Percentiles rank a stretch among this genome's conserved stretches.
Conservation (phyloP, 2,797 vertebrate species). For the Eulemur rubriventer region DNA sequence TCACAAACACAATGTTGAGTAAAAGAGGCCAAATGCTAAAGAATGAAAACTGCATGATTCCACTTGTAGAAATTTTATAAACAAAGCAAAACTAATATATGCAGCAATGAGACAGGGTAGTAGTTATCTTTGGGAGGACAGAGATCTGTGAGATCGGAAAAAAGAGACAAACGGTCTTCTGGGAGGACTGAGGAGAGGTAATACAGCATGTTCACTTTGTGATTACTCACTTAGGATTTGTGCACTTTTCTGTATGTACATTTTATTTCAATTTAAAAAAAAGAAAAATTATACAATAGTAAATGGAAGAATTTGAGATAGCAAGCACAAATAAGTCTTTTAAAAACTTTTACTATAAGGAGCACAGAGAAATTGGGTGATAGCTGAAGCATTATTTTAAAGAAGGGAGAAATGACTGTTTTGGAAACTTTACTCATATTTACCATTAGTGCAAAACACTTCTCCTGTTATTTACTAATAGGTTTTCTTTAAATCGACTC, state of each 20-base stretch:
- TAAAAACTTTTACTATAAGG: background rate
- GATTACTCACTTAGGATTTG: background rate
- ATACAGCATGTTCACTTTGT: background rate
- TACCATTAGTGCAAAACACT: background rate
- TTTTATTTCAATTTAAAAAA: background rate
- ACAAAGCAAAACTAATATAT: background rate
- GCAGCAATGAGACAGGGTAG: background rate
- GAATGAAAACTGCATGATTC: background rate
- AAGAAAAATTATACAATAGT: background rate
- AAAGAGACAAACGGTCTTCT: background rate
- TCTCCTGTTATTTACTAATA: background rate
- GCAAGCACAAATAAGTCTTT: background rate
- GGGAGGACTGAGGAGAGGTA: background rate
- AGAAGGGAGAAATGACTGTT: background rate
- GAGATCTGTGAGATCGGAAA: background rate
- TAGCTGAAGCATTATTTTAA: background rate
- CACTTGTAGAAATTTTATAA: background rate
- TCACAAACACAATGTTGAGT: background rate
- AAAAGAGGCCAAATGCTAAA: background rate
- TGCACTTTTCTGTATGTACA: background rate
- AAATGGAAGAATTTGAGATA: background rate
- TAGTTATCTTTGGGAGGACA: background rate
- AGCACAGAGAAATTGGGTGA: background rate
- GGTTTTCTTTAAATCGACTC: background rate
- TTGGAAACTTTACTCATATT: background rate